These are phyloP conservation scores for Scaptomyza pallida DNA, from an alignment of 1,140 invertebrate species.

Conservation along the genomic window DNA sequence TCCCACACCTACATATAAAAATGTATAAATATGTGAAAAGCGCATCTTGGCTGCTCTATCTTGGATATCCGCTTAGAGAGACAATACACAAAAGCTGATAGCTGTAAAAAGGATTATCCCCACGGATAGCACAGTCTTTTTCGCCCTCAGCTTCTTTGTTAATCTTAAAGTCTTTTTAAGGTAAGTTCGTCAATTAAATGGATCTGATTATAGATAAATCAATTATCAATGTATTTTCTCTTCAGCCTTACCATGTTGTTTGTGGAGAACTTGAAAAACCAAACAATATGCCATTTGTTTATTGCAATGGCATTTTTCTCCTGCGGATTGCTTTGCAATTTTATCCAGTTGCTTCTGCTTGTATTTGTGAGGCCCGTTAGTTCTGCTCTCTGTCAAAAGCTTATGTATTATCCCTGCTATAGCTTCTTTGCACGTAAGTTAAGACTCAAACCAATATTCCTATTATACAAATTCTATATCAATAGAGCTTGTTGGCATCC, in stretches of 20 bases:
- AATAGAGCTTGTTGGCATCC: slow-evolving; percentile 94
- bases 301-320: slow-evolving; percentile 95
- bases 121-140: slow-evolving; percentile 3
- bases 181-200: too few species aligned
- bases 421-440: slow-evolving; percentile 95
- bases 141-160: too few species aligned
- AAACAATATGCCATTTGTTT: slow-evolving; percentile 87
- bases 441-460: not conserved
- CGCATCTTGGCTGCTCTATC: slow-evolving; percentile 24
- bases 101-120: slow-evolving; percentile 36
- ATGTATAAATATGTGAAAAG: not conserved
- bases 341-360: slow-evolving; percentile 91
- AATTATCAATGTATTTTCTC: slow-evolving; percentile 1
- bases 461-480: not conserved
- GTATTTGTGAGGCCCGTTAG: slow-evolving; percentile 90
- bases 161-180: not conserved
- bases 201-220: too few species aligned
- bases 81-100: slow-evolving; percentile 12
- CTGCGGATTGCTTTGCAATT: slow-evolving; percentile 93
- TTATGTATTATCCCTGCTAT: slow-evolving; percentile 96
- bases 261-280: slow-evolving; percentile 46
- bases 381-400: slow-evolving; percentile 91
- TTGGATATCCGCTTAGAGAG: not conserved
- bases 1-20: not conserved
- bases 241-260: slow-evolving; percentile 50